A percentile compares a stretch with the other conserved stretches of the same genome.
Evolutionary conservation across 2,888 invertebrate species (phyloP).

Genomic region (Pollenia griseotomentosa): DNA sequence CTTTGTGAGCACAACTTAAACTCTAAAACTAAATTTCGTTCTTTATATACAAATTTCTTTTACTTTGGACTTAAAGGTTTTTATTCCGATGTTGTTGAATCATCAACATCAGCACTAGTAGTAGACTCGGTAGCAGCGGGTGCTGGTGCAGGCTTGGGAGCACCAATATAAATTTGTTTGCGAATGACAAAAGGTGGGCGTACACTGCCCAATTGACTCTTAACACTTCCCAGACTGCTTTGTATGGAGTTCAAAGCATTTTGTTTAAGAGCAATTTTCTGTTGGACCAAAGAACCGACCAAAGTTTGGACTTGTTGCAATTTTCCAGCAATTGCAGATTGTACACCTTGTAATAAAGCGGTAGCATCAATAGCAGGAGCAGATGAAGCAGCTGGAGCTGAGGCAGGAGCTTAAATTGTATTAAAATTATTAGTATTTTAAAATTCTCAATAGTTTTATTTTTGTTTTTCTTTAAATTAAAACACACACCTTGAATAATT

Average conservation of each 20-base stretch:
- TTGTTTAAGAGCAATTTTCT: slow-evolving; percentile 69
- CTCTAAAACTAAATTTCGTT: slow-evolving; percentile 23
- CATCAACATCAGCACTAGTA: slow-evolving; percentile 44
- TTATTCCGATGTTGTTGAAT: slow-evolving; percentile 49
- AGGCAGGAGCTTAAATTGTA: slow-evolving; percentile 50
- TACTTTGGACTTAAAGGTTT: slow-evolving; percentile 4
- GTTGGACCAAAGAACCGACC: slow-evolving; percentile 66
- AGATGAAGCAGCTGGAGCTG: slow-evolving; percentile 27
- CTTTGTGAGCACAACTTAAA: slow-evolving; percentile 20
- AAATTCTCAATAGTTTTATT: slow-evolving; percentile 1
- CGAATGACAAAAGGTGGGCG: slow-evolving; percentile 49
- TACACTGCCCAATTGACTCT: slow-evolving; percentile 47
- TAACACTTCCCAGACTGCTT: slow-evolving; percentile 60
- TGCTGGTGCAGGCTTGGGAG: slow-evolving; percentile 42
- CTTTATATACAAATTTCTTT: neutral
- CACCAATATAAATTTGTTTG: slow-evolving; percentile 63
- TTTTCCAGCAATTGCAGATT: slow-evolving; percentile 65
- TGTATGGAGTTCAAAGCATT: slow-evolving; percentile 69
- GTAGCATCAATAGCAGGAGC: slow-evolving; percentile 63
- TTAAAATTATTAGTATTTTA: neutral
- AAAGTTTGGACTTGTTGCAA: slow-evolving; percentile 66
- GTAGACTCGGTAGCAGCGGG: slow-evolving; percentile 50
- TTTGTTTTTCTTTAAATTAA: neutral
- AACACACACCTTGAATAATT: slow-evolving; percentile 66
- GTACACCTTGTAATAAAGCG: slow-evolving; percentile 66